These are phyloP conservation scores for Crotalus viridis DNA, from an alignment of 2,113 vertebrate genomes.

Conservation along the genomic window DNA sequence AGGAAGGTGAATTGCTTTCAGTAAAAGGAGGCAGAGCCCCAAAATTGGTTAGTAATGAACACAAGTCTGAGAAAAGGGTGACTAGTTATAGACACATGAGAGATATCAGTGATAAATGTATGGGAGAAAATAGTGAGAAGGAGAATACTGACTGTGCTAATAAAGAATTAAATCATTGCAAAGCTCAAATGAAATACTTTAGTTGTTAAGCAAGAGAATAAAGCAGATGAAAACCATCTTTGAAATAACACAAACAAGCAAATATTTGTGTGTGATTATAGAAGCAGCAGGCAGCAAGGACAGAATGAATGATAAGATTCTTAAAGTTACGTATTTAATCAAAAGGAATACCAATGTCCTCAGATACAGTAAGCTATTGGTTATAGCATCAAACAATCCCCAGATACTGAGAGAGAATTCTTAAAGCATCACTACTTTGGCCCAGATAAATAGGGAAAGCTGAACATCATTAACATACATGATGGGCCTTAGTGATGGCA, in stretches of 20 bases:
- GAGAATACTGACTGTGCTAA: neutral
- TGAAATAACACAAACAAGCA: neutral
- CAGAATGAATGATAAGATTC: slow-evolving; percentile 12
- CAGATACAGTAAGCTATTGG: neutral
- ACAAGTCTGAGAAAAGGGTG: neutral
- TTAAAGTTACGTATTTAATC: neutral
- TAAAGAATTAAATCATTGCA: neutral
- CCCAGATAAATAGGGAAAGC: neutral
- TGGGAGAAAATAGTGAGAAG: neutral
- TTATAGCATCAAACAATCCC: neutral
- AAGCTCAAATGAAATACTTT: neutral
- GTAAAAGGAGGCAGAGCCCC: neutral
- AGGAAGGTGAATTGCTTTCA: neutral
- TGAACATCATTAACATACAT: neutral
- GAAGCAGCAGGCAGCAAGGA: neutral
- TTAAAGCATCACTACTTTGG: neutral
- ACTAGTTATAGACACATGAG: neutral
- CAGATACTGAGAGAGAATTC: neutral
- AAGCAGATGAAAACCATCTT: neutral
- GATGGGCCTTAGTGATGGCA: neutral
- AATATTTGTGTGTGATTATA: neutral
- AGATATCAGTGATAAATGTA: neutral
- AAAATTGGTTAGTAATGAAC: neutral
- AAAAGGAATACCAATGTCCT: slow-evolving; percentile 5
- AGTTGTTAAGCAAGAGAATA: neutral